phyloP scores from a whole-genome alignment of 2,797 vertebrate genomes.

The Sebastes baramenuke region DNA sequence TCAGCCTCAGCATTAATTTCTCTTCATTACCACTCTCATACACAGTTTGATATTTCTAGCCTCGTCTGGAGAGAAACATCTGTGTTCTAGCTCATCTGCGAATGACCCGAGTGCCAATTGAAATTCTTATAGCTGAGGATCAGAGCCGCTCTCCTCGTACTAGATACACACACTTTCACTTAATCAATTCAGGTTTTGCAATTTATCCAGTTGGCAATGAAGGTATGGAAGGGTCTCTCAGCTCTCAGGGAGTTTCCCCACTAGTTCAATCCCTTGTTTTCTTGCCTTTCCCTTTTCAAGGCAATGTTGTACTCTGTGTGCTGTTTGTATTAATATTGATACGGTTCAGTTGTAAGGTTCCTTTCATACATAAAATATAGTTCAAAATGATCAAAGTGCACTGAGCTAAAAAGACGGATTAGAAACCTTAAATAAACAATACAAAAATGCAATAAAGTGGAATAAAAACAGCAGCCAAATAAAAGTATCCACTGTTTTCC shows the following conservation, averaged over 20 bases:
- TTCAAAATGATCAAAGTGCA: not conserved
- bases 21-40: not conserved
- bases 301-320: not conserved
- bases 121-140: not conserved
- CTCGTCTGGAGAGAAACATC: not conserved
- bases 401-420: not conserved
- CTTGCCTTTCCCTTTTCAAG: not conserved
- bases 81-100: not conserved
- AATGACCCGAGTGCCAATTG: not conserved
- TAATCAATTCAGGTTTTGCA: constrained; percentile 3
- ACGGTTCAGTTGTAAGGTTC: not conserved
- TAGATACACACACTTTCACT: not conserved
- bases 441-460: not conserved
- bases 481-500: not conserved
- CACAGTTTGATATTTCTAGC: not conserved
- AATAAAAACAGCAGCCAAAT: not conserved
- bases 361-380: not conserved
- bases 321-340: not conserved
- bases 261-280: not conserved
- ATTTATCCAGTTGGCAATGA: not conserved
- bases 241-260: constrained; percentile 9
- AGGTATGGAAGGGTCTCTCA: not conserved
- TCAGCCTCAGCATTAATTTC: not conserved
- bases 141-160: not conserved
- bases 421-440: not conserved